Evolutionary conservation across 2,888 invertebrate species (phyloP).

Genomic region (Oeneis ivallda): DNA sequence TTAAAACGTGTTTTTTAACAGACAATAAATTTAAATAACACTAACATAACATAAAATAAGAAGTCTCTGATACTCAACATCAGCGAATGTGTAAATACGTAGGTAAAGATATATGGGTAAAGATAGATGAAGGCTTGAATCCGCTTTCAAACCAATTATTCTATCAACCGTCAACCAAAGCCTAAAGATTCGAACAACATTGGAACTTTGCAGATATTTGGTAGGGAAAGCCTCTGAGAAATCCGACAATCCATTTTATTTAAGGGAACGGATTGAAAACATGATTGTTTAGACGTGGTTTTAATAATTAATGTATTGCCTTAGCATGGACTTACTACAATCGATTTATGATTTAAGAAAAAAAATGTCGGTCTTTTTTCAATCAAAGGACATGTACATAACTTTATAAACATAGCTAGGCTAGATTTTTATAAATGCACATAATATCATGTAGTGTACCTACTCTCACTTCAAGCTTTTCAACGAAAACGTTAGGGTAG

Average conservation of each 20-base stretch:
- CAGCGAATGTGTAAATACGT: too few species aligned
- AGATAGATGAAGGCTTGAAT: background rate
- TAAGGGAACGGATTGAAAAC: slow-evolving; percentile 78
- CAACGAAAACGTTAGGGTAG: too few species aligned
- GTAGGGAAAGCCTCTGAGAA: slow-evolving; percentile 53
- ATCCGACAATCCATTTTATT: slow-evolving; percentile 79
- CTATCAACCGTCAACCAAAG: slow-evolving; percentile 2
- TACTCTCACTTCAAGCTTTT: too few species aligned
- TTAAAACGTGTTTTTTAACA: background rate
- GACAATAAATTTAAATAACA: too few species aligned
- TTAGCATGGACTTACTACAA: slow-evolving; percentile 20
- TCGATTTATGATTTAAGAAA: slow-evolving; percentile 26
- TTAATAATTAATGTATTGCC: slow-evolving; percentile 79
- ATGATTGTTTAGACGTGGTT: slow-evolving; percentile 76
- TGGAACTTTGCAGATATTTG: slow-evolving; percentile 4
- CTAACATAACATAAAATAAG: too few species aligned
- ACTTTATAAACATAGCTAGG: too few species aligned
- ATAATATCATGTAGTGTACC: too few species aligned
- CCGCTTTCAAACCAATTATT: slow-evolving; percentile 2
- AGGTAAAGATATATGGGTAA: too few species aligned
- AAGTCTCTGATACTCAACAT: too few species aligned
- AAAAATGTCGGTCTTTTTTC: background rate
- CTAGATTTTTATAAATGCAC: too few species aligned
- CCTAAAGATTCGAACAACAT: slow-evolving; percentile 6
- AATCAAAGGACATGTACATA: too few species aligned